Conservation (phyloP, 2,113 vertebrate species). For the Columba janthina region DNA sequence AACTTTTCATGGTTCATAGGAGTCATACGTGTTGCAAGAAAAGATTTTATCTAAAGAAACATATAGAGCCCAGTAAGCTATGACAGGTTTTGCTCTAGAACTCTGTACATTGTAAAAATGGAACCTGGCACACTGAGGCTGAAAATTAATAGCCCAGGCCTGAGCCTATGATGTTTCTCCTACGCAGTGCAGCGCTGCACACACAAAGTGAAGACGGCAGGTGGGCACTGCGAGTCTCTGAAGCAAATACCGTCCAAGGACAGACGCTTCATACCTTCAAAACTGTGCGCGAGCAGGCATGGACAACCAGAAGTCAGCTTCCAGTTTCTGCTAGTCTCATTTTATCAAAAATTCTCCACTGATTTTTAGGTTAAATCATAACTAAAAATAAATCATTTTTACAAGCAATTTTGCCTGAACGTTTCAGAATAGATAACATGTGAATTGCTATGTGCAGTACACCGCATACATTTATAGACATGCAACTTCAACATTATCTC, state of each 20-base stretch:
- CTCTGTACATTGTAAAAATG: neutral
- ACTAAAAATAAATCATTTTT: neutral
- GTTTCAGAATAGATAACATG: neutral
- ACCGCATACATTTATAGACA: neutral
- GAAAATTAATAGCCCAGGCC: neutral
- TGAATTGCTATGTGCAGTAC: neutral
- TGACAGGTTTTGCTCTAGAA: neutral
- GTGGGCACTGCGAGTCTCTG: neutral
- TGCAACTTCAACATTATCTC: neutral
- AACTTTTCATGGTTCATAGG: neutral
- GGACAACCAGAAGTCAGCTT: neutral
- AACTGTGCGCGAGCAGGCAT: neutral
- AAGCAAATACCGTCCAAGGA: neutral
- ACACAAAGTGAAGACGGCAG: accelerated
- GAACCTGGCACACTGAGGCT: accelerated
- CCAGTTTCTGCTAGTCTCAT: neutral
- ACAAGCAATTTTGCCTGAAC: neutral
- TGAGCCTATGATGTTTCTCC: neutral
- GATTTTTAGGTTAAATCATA: neutral
- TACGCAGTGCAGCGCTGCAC: accelerated
- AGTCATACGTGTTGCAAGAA: neutral
- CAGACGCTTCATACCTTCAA: neutral
- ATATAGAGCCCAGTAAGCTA: neutral
- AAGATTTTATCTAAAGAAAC: neutral
- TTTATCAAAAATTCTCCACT: neutral